Evolutionary conservation across 2,113 vertebrate genomes (phyloP).

Genomic region (Cercopithecus mona): DNA sequence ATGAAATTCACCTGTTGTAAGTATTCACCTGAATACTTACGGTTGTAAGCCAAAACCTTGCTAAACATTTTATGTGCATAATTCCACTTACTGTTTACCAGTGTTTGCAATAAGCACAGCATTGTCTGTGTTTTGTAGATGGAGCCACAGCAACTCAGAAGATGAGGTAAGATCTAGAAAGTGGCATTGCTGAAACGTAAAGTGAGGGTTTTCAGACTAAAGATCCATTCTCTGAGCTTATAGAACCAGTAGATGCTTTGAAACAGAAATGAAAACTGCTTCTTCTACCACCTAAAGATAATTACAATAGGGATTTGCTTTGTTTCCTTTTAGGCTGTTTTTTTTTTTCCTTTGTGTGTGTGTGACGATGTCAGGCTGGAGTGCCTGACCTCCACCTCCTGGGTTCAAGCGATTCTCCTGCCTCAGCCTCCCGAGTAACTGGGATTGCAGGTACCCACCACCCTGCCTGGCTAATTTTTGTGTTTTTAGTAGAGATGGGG

Average conservation of each 20-base stretch:
- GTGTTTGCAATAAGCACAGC: background rate
- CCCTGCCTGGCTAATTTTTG: too few relatives aligned
- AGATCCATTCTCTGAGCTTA: slow-evolving; percentile 15
- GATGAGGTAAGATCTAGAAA: background rate
- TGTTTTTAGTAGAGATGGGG: too few relatives aligned
- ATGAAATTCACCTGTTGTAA: background rate
- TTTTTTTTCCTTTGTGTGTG: too few relatives aligned
- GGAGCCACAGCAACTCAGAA: background rate
- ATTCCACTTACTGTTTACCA: background rate
- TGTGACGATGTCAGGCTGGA: too few relatives aligned
- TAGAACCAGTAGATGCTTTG: background rate
- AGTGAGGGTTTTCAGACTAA: background rate
- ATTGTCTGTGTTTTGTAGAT: background rate
- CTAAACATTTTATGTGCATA: background rate
- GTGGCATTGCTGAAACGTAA: background rate
- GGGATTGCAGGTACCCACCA: too few relatives aligned
- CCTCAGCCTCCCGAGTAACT: too few relatives aligned
- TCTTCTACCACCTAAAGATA: background rate
- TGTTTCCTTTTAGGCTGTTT: background rate
- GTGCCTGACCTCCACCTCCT: too few relatives aligned
- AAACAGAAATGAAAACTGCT: background rate
- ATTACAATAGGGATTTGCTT: background rate
- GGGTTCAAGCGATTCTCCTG: too few relatives aligned
- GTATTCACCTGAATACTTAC: background rate
- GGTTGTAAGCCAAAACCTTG: background rate